Base-by-base conservation (phyloP, 2,888 invertebrate genomes). In the Eristalis arbustorum region DNA sequence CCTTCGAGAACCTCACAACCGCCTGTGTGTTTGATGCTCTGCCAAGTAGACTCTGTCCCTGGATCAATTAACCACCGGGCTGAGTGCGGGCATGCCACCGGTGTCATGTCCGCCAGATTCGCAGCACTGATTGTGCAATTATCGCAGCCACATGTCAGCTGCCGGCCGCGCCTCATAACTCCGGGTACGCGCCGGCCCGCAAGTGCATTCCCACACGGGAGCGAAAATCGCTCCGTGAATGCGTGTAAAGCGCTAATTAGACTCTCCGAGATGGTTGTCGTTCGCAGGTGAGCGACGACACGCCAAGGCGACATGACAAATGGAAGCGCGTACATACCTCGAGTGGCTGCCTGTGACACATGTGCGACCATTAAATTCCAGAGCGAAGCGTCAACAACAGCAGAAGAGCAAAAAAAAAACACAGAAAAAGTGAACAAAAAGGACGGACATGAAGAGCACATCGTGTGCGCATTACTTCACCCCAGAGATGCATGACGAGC, bases 181-280 rank as follows among this genome's bases (percentile, higher is more conserved):
- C 18, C 57, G 10, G 40, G 1, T n/a, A 69, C 28, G 22, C 10
- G 22, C n/a, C 56, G 72, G 72, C 69, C 77, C 14, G 31, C 1
- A 42, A 76, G 34, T 78, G 49, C 57, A 76, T 66, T n/a, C 8
- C 56, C 37, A n/a, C 69, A 22, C 23, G 57, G 34, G 37, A 73
- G 31, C 10, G 34, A 25, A 57, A 66, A 67, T 79, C 79, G 37
- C 84, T 31, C 40, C 66, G 56, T 61, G 59, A 75, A 80, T 76
- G 84, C 84, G 84, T 84, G 84, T 63, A 80, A 84, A 63, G 75
- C 72, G 68, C 80, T 76, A 80, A 84, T 84, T 84, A 76, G 72
- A 67, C 72, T 75, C 67, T 76, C 68, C 69, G 75, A 72, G 72
- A 79, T 75, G 14, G 5, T 59, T 57, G 59, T 42, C 56, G n/a